Evolutionary conservation across 2,113 vertebrate species (phyloP).

Genomic region (Lepisosteus osseus): DNA sequence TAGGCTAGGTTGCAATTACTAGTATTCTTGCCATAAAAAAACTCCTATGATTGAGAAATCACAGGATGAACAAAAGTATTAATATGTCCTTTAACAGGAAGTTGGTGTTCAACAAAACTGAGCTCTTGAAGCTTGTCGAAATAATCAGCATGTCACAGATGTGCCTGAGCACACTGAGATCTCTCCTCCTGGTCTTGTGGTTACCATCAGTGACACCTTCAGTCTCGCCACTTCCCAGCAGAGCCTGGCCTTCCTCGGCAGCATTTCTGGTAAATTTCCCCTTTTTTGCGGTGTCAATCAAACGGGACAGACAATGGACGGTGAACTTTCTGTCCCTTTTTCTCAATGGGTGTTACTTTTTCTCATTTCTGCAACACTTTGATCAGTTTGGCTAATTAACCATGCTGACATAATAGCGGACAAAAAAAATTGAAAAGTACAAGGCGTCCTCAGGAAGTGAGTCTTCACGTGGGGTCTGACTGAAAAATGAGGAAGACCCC

Average conservation of each 20-base stretch:
- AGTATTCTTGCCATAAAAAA: too few relatives aligned
- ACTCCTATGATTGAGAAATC: too few relatives aligned
- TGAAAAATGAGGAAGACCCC: constrained; percentile 28
- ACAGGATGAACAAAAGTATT: constrained; percentile 6
- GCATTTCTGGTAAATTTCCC: constrained; percentile 46
- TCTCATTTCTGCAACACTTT: constrained; percentile 24
- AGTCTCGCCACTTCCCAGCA: constrained; percentile 34
- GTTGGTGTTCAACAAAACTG: constrained; percentile 12
- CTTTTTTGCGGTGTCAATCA: constrained; percentile 19
- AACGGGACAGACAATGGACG: not conserved
- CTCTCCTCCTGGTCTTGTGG: constrained; percentile 8
- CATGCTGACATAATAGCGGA: constrained; percentile 26
- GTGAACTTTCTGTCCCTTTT: not conserved
- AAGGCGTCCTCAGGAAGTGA: constrained; percentile 1
- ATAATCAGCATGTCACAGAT: constrained; percentile 33
- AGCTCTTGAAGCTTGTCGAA: constrained; percentile 19
- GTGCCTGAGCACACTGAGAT: constrained; percentile 11
- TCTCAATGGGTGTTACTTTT: constrained; percentile 13
- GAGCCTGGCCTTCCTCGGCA: constrained; percentile 21
- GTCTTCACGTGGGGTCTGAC: too few relatives aligned
- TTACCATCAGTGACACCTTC: constrained; percentile 9
- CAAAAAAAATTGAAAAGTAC: not conserved
- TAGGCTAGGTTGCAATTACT: too few relatives aligned
- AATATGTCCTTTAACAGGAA: constrained; percentile 11
- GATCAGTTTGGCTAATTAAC: constrained; percentile 21